Conservation (phyloP, 2,888 invertebrate genomes). For the Rugalucina vietnamica region DNA sequence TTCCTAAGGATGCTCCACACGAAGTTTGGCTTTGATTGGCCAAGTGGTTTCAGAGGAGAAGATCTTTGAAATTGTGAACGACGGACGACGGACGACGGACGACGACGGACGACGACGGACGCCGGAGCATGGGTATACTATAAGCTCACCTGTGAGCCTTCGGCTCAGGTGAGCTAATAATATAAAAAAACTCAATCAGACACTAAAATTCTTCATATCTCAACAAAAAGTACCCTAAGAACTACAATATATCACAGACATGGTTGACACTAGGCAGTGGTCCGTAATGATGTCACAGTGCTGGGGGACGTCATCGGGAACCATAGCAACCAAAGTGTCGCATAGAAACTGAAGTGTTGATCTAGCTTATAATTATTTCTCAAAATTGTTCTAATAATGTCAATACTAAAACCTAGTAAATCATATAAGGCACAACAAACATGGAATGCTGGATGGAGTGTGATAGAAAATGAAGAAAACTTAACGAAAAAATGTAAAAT, state of each 20-base stretch:
- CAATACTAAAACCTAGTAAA: background rate
- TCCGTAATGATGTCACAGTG: slow-evolving; percentile 11
- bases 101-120: too few relatives aligned
- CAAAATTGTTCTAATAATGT: background rate
- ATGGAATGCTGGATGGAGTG: slow-evolving; percentile 7
- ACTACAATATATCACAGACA: background rate
- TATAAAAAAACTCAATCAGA: background rate
- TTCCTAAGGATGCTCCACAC: too few relatives aligned
- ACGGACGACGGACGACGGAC: too few relatives aligned
- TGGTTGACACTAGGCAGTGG: background rate
- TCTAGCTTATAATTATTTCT: background rate
- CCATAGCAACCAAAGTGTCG: slow-evolving; percentile 30
- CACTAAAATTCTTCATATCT: background rate
- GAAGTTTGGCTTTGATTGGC: too few relatives aligned
- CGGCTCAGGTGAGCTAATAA: too few relatives aligned
- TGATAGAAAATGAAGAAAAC: background rate
- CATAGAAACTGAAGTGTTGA: background rate
- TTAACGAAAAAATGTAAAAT: background rate
- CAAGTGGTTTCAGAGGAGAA: too few relatives aligned
- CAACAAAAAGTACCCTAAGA: background rate
- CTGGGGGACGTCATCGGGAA: slow-evolving; percentile 48
- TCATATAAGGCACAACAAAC: background rate
- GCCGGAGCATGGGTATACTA: too few relatives aligned
- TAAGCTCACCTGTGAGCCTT: too few relatives aligned
- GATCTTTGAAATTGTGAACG: too few relatives aligned